Base-by-base conservation (phyloP, 2,888 invertebrate genomes). In the Aspidapion aeneum region DNA sequence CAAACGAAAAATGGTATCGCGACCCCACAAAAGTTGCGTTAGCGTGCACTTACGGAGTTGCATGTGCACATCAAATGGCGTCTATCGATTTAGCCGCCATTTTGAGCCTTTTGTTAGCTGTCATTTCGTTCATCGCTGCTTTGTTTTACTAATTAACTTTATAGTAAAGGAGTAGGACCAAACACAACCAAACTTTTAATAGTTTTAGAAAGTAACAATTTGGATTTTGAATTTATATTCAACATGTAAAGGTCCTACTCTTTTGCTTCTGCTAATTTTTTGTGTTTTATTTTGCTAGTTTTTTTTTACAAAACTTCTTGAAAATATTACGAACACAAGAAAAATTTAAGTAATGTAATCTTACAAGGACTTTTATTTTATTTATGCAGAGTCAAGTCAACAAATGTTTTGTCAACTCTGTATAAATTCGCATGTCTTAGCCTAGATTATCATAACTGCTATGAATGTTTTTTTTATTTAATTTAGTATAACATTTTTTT, bases 41-140 rank as follows among this genome's bases (percentile, higher is more conserved):
- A 84, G 89, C 90, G 86, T 90, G 89, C 83, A 85, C 89, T 75
- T 88, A 89, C 83, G 87, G 89, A 77, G 77, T 88, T 83, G 86
- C 88, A 85, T 85, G 87, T 79, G 83, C 85, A 71, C 87, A 87
- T 77, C 86, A 88, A 79, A 81, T 90, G 79, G 86, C 88, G 76
- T 87, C 88, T 74, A 80, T 89, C 81, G 91, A 91, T 82, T 83
- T 89, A 81, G 84, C 90, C 81, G 87, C 90, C 76, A 82, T 90
- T 79, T 84, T 90, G 79, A 87, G 90, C 80, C 84, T 91, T 78
- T 80, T 91, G 78, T 84, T 91, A 79, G 90, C 91, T 77, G 84
- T 90, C 74, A 82, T 90, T 77, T 87, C 88, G 72, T 85, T 90
- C 77, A 84, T 89, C 79, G 88, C 88, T 75, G 85, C 87, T 80